phyloP scores from a whole-genome alignment of 2,888 invertebrate species.

The Drosophila prolongata region DNA sequence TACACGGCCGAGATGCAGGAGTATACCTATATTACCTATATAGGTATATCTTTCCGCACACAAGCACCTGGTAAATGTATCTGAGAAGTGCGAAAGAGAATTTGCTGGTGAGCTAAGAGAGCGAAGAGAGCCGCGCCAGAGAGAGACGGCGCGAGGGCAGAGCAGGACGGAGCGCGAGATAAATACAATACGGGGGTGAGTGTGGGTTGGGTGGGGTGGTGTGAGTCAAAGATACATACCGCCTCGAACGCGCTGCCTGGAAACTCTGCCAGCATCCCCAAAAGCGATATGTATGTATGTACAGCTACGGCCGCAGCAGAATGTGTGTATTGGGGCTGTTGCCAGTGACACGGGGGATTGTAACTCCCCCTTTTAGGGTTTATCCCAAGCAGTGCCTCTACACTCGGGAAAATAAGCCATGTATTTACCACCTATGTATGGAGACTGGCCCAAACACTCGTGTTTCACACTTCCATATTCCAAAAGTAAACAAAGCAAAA shows the following conservation, averaged over 20 bases:
- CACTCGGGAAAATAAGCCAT: conserved; percentile 10
- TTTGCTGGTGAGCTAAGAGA: conserved; percentile 26
- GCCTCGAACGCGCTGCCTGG: conserved; percentile 44
- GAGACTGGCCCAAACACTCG: no score
- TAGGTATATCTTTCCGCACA: not conserved
- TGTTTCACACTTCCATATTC: no score
- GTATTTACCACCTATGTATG: not conserved
- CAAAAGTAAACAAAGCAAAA: not conserved
- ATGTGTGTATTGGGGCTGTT: conserved; percentile 33
- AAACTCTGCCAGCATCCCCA: conserved; percentile 79
- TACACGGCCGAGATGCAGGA: conserved; percentile 14
- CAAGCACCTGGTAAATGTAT: conserved; percentile 8
- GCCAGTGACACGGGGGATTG: conserved; percentile 39
- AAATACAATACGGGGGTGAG: conserved; percentile 10
- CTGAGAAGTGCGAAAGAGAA: conserved; percentile 29
- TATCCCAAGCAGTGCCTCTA: conserved; percentile 38
- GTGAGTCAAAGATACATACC: conserved; percentile 46
- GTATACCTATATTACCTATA: not conserved
- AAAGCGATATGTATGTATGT: conserved; percentile 69
- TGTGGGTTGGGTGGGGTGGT: conserved; percentile 5
- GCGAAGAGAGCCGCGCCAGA: conserved; percentile 15
- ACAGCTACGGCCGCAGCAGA: conserved; percentile 42
- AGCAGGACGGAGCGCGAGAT: conserved; percentile 52
- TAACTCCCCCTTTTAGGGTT: conserved; percentile 33
- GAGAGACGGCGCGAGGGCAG: conserved; percentile 44